Percentiles rank a stretch among this genome's conserved stretches.
Conservation (phyloP, 1,140 invertebrate species). For the Drosophila insularis region DNA sequence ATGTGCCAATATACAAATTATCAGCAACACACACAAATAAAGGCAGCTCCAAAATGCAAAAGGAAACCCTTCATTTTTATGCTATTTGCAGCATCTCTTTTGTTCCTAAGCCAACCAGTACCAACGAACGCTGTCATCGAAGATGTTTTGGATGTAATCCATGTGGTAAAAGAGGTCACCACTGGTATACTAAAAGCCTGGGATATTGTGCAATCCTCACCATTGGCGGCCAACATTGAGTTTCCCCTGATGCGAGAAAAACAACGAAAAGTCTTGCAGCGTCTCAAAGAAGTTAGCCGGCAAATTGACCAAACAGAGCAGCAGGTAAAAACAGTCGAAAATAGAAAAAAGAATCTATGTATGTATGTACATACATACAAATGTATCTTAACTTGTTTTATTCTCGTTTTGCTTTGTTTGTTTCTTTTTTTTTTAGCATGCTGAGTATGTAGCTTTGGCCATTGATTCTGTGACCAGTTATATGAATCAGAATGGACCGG, state of each 20-base stretch:
- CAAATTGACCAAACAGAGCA: conserved; percentile 81
- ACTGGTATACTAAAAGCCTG: conserved; percentile 85
- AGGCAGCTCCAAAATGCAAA: conserved; percentile 34
- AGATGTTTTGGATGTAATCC: conserved; percentile 85
- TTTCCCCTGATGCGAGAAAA: conserved; percentile 84
- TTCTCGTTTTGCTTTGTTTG: neutral
- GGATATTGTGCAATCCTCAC: conserved; percentile 85
- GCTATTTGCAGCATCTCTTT: neutral
- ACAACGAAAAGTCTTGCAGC: conserved; percentile 84
- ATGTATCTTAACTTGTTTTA: neutral
- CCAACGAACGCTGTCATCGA: conserved; percentile 83
- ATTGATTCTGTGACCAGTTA: conserved; percentile 71
- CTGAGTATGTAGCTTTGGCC: conserved; percentile 71
- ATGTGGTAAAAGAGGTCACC: conserved; percentile 85
- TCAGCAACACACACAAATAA: conserved; percentile 17
- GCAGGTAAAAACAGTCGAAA: conserved; percentile 46
- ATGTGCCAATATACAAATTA: neutral
- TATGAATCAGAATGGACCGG: conserved; percentile 76
- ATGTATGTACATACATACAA: no score
- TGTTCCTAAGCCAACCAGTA: conserved; percentile 38
- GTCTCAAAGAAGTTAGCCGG: conserved; percentile 82
- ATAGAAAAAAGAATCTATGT: neutral
- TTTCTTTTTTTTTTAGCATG: conserved; percentile 48
- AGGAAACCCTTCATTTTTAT: conserved; percentile 20
- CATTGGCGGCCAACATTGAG: conserved; percentile 84